Evolutionary conservation across 1,140 invertebrate species (phyloP), one percentile per base, ranked within the genome.

Genomic region (Apocrypta bakeri): DNA sequence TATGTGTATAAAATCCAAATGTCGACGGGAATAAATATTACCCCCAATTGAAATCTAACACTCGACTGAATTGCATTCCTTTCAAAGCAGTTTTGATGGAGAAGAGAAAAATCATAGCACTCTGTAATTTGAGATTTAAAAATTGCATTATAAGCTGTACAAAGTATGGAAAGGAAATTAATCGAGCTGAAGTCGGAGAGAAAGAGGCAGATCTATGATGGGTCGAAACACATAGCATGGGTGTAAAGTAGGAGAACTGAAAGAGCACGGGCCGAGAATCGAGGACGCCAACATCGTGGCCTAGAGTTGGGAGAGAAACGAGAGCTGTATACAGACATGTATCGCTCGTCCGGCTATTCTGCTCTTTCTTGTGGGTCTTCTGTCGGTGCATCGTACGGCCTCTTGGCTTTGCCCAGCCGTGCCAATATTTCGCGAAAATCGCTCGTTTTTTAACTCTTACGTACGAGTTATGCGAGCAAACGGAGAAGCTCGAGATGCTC

Each of bases 351-450:
- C 48, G 48, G 2, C 12, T 21, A 0, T 14, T 42, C 25, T 24
- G 1, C 9, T 31, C 61, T 64, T 56, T 24, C 87, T 88, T 88
- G 81, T 88, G 83, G 87, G 90, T 90, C 90, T 90, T 90, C 89
- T 83, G 85, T 82, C 17, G 27, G 84, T 85, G 84, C 75, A 86
- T 89, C 84, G 87, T 91, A 90, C 75, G 89, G 88, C 85, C 89
- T 90, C 88, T 8, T 74, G 85, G 84, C 86, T 87, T 84, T 88
- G 81, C 75, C 56, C 64, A 9, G 33, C 74, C 64, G 79, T 85
- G 82, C 84, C 86, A 86, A 88, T 89, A 88, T 88, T 87, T 81
- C 76, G 79, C 83, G 79, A 84, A 85, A 86, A 87, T 74, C 81
- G 73, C 80, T 81, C 81, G 84, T 83, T 84, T 24, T 76, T 72